Evolutionary conservation across 2,797 vertebrate genomes (phyloP).

Genomic region (Enteromius treurensis): DNA sequence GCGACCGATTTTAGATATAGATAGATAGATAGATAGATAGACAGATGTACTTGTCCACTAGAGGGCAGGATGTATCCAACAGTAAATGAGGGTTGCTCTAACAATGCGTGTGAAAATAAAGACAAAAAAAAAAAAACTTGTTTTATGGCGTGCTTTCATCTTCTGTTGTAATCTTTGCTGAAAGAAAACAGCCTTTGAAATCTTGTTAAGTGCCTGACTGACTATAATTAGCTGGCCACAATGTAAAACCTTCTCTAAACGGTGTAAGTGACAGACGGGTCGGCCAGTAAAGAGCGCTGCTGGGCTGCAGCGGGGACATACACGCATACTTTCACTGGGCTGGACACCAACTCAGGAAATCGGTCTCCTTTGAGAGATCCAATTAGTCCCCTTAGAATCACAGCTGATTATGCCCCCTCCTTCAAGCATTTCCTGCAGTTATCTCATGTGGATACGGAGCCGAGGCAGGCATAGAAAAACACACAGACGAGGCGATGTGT

Average conservation of each 20-base stretch:
- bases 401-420: slow-evolving; percentile 40
- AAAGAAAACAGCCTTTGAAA: not conserved
- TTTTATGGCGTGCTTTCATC: not conserved
- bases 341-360: slow-evolving; percentile 49
- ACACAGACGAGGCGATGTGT: not conserved
- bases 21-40: slow-evolving; percentile 2
- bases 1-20: not conserved
- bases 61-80: slow-evolving; percentile 18
- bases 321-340: slow-evolving; percentile 33
- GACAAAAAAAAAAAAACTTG: too few species aligned
- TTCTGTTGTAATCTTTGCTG: not conserved
- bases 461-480: not conserved
- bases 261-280: not conserved
- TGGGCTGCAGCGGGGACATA: not conserved
- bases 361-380: slow-evolving; percentile 34
- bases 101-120: not conserved
- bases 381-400: slow-evolving; percentile 39
- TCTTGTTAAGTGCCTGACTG: not conserved
- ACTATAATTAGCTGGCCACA: not conserved
- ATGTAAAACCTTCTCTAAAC: not conserved
- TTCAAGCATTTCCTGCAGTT: slow-evolving; percentile 53
- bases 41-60: slow-evolving; percentile 31
- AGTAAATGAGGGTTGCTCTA: not conserved
- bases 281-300: not conserved
- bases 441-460: not conserved